phyloP scores from a whole-genome alignment of 2,888 invertebrate species.

The Ochropleura plecta region DNA sequence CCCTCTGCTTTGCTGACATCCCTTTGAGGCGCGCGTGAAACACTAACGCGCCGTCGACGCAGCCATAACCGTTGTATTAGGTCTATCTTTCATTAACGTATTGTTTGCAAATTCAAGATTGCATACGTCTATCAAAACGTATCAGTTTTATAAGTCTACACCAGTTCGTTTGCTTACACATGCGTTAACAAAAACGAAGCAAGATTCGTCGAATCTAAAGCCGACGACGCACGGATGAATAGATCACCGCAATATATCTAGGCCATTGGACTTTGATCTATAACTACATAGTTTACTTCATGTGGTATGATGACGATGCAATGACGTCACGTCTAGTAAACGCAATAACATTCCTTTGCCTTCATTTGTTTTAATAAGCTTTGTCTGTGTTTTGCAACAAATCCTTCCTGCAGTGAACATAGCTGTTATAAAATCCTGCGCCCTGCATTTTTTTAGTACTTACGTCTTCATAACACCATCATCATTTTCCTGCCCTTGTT shows the following conservation, averaged over 20 bases:
- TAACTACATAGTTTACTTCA: slow-evolving; percentile 33
- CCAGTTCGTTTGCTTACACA: background rate
- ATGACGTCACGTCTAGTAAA: slow-evolving; percentile 20
- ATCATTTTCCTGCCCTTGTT: no score
- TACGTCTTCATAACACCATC: no score
- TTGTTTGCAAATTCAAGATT: background rate
- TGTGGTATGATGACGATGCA: slow-evolving; percentile 17
- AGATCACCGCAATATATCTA: slow-evolving; percentile 18
- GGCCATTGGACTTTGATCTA: background rate
- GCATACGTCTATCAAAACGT: background rate
- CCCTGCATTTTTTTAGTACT: no score
- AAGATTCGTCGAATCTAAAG: slow-evolving; percentile 5
- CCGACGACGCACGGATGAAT: slow-evolving; percentile 1
- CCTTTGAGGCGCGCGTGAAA: no score
- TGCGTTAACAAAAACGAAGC: background rate
- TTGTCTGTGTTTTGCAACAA: slow-evolving; percentile 9
- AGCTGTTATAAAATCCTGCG: background rate
- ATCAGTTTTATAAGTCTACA: background rate
- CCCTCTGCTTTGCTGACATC: no score
- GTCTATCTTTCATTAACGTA: background rate
- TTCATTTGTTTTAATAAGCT: slow-evolving; percentile 22
- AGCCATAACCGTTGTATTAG: no score
- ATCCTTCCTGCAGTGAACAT: background rate
- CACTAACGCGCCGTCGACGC: no score
- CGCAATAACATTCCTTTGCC: slow-evolving; percentile 12